These are phyloP conservation scores for Theretra japonica DNA, from an alignment of 2,888 invertebrate species.

Conservation along the genomic window DNA sequence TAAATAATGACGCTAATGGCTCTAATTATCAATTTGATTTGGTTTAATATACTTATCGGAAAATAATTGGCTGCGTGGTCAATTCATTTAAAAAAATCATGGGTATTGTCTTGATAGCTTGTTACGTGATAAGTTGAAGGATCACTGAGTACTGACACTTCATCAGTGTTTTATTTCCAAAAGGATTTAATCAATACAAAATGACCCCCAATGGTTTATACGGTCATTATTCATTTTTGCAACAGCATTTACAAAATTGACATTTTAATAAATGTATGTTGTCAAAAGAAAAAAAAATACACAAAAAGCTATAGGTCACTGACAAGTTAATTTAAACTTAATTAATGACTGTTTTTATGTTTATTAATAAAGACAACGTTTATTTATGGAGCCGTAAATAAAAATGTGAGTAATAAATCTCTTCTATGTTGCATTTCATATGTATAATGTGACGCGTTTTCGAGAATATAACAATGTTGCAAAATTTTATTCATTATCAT, in stretches of 20 bases:
- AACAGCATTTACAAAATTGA: constrained; percentile 6
- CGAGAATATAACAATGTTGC: background rate
- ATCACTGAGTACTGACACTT: no score
- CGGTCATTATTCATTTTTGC: background rate
- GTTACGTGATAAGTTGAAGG: no score
- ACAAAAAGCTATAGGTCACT: constrained; percentile 23
- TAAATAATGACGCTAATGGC: no score
- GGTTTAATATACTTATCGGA: no score
- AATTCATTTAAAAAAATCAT: no score
- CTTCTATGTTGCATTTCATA: background rate
- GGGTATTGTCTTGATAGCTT: no score
- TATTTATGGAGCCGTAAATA: constrained; percentile 16
- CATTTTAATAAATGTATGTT: constrained; percentile 17
- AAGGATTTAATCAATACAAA: background rate
- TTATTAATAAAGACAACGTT: constrained; percentile 11
- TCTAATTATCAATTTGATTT: no score
- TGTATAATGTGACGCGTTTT: background rate
- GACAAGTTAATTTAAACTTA: constrained; percentile 24
- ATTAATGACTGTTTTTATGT: constrained; percentile 14
- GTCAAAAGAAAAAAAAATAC: background rate
- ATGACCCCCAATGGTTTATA: constrained; percentile 1
- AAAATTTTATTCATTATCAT: background rate
- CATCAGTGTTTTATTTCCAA: background rate
- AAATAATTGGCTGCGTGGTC: no score
- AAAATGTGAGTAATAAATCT: background rate